phyloP scores from a whole-genome alignment of 1,140 invertebrate genomes.

The Chironomus tepperi region DNA sequence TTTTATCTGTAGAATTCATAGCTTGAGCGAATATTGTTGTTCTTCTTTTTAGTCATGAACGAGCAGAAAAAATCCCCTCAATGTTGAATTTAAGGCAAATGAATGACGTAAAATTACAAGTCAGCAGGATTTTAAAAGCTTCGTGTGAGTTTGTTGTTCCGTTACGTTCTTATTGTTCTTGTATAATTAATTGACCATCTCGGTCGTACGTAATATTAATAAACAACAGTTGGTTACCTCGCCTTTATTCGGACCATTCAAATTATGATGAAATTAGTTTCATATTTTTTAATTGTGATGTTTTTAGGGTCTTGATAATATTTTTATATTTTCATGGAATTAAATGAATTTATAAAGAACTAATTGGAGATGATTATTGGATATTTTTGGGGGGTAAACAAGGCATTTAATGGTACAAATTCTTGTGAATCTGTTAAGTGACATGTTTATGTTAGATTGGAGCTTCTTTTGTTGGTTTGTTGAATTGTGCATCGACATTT shows the following conservation, averaged over 20 bases:
- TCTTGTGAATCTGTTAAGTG: no score
- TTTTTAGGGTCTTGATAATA: no score
- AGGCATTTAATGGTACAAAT: no score
- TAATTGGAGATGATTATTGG: no score
- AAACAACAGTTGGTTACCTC: slow-evolving; percentile 1
- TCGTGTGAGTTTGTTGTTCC: neutral
- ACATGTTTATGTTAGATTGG: no score
- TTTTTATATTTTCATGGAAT: no score
- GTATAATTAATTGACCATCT: neutral
- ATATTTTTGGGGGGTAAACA: no score
- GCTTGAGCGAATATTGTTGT: neutral
- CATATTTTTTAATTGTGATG: neutral
- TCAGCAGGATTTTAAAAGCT: slow-evolving; percentile 7
- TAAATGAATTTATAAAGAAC: no score
- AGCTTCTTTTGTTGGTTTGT: no score
- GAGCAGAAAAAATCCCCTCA: neutral
- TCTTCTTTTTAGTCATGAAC: no score
- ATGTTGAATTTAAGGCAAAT: neutral
- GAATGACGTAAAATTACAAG: neutral
- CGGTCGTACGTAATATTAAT: neutral
- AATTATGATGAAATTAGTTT: neutral
- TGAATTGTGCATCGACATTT: no score
- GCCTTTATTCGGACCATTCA: neutral
- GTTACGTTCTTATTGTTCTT: neutral
- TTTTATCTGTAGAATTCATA: slow-evolving; percentile 15